These are phyloP conservation scores for Danaus chrysippus DNA, from an alignment of 2,888 invertebrate genomes.

Conservation along the genomic window DNA sequence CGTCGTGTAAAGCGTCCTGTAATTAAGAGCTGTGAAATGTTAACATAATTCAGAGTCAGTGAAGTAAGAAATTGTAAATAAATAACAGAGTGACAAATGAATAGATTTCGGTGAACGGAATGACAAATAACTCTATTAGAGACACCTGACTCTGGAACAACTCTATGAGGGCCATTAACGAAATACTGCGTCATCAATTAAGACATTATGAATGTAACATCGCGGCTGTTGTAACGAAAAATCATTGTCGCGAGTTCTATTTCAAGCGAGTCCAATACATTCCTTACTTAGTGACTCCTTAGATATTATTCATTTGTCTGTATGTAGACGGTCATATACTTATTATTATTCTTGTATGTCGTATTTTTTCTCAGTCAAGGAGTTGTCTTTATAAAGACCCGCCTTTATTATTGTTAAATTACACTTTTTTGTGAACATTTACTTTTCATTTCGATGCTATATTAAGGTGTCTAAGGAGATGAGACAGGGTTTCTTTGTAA, in stretches of 20 bases:
- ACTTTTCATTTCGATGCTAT: not conserved
- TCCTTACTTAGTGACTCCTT: too few species aligned
- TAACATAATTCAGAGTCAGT: slow-evolving; percentile 36
- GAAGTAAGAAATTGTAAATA: slow-evolving; percentile 52
- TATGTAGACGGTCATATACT: slow-evolving; percentile 25
- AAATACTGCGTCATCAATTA: slow-evolving; percentile 13
- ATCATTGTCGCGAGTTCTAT: too few species aligned
- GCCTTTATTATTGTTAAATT: slow-evolving; percentile 17
- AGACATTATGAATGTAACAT: not conserved
- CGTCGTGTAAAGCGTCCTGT: not conserved
- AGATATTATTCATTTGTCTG: too few species aligned
- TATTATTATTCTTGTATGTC: slow-evolving; percentile 41
- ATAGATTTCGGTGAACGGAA: slow-evolving; percentile 58
- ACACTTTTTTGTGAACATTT: slow-evolving; percentile 5
- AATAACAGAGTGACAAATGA: slow-evolving; percentile 64
- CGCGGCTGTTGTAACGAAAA: too few species aligned
- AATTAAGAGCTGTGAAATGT: slow-evolving; percentile 21
- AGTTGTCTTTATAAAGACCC: not conserved
- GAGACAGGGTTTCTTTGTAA: not conserved
- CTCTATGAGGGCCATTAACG: slow-evolving; percentile 44
- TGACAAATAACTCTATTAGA: slow-evolving; percentile 70
- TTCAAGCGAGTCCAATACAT: too few species aligned
- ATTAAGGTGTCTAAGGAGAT: not conserved
- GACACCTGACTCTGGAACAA: slow-evolving; percentile 62
- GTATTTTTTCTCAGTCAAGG: not conserved